A percentile compares a stretch with the other conserved stretches of the same genome.
These are phyloP conservation scores for Acanthopleura granulata DNA, from an alignment of 2,888 invertebrate species.

Conservation along the genomic window DNA sequence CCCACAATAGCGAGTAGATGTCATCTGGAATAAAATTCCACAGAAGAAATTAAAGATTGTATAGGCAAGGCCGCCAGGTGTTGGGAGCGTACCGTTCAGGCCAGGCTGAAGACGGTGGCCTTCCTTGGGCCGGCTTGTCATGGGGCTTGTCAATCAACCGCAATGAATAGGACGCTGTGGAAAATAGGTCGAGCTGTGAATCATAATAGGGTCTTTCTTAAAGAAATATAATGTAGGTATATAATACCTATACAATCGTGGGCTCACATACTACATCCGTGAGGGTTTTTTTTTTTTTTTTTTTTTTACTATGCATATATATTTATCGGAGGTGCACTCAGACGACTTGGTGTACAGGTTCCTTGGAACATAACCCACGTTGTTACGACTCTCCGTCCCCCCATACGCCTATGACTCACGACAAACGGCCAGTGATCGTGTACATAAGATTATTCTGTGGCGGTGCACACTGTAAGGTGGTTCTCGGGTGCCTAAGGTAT, in stretches of 20 bases:
- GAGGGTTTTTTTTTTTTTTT: not conserved
- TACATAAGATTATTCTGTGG: conserved; percentile 11
- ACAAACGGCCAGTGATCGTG: not conserved
- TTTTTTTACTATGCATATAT: not conserved
- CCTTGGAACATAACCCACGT: not conserved
- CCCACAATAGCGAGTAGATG: not conserved
- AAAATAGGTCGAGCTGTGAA: conserved; percentile 17
- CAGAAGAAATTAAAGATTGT: conserved; percentile 9
- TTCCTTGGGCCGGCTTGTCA: not conserved
- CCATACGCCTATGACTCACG: not conserved
- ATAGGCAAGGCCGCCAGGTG: conserved; percentile 1
- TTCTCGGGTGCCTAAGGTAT: conserved; percentile 6
- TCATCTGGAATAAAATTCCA: not conserved
- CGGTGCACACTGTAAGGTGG: not conserved
- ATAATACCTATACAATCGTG: conserved; percentile 7
- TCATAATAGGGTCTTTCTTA: conserved; percentile 13
- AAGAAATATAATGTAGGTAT: not conserved
- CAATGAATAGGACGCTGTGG: conserved; percentile 15
- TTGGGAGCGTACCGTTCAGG: not conserved
- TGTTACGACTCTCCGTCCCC: not conserved
- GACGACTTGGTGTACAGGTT: not conserved
- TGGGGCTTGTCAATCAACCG: not conserved
- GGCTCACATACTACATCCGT: not conserved
- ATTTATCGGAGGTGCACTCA: not conserved
- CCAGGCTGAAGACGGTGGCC: no score